phyloP scores from a whole-genome alignment of 2,113 vertebrate species.

The Chamaetylas fuelleborni region DNA sequence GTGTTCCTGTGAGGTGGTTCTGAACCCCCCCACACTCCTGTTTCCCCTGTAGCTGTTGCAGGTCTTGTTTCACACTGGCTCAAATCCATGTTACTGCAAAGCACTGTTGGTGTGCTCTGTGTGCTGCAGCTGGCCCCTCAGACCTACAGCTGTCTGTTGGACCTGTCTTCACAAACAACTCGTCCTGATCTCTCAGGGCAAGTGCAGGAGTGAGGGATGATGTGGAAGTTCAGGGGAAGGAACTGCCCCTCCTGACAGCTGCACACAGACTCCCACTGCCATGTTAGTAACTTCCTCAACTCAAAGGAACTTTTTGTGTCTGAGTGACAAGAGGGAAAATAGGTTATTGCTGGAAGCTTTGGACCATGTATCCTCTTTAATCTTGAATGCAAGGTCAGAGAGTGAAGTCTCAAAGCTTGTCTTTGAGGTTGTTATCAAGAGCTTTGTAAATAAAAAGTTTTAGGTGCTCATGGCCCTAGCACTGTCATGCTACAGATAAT shows the following conservation, averaged over 20 bases:
- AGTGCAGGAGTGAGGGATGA: not conserved
- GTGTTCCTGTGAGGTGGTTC: not conserved
- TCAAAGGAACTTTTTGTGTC: not conserved
- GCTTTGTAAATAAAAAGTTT: constrained; percentile 1
- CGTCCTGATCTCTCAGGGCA: accelerated
- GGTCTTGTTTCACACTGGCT: not conserved
- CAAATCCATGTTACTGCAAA: accelerated
- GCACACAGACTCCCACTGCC: not conserved
- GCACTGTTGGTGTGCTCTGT: accelerated
- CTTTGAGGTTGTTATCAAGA: constrained; percentile 1
- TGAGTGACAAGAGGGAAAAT: not conserved
- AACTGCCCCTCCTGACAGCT: not conserved
- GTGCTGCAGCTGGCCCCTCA: not conserved
- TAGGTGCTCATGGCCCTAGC: not conserved
- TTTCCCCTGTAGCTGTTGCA: not conserved
- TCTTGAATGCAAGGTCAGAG: constrained; percentile 5
- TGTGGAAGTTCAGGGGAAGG: not conserved
- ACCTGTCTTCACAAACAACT: not conserved
- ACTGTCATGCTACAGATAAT: not conserved
- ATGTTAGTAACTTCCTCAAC: not conserved
- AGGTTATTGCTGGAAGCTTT: constrained; percentile 12
- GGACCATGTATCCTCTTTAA: not conserved
- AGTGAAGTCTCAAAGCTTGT: not conserved
- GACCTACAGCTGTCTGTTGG: not conserved
- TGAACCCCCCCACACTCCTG: not conserved